Evolutionary conservation across 2,888 invertebrate species (phyloP), one percentile per base, ranked within the genome.

Genomic region (Philereme vetulata): DNA sequence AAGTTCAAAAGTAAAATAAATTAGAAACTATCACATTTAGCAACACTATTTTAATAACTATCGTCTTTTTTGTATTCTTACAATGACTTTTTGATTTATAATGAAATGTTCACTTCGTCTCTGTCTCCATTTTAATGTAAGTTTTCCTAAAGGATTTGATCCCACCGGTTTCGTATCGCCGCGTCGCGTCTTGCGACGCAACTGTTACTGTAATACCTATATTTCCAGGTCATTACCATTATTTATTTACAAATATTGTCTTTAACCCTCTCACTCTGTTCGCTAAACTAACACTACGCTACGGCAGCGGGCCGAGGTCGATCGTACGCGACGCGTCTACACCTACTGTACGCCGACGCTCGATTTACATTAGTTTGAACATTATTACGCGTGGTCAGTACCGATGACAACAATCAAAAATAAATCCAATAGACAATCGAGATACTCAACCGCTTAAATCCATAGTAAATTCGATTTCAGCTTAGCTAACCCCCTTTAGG

Each of bases 181-280:
- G 78, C 86, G 82, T 64, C 84, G 77, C 80, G 69, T 71, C 72
- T 66, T 61, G 75, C 78, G 74, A 68, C 79, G 78, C 79, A 70
- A 74, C 80, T 75, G 72, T 84, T 82, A 84, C 82, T 86, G 90
- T 89, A 87, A 87, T 72, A 84, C 88, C 90, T 88, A 82, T 83
- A 80, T 83, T 77, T 76, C 80, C 89, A 90, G 89, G 88, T 86
- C 79, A 87, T 89, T 90, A 92, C 89, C 80, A 84, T 88, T 88
- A 89, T 86, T 85, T 92, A 92, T 91, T 88, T 93, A 92, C 92
- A 92, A 91, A 93, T 93, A 93, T 93, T 93, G 93, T 93, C 93
- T 92, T 92, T 86, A 92, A 91, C 91, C 92, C 91, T 92, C 92
- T 91, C 92, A 88, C 92, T 92, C 92, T 90, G 91, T 88, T 88